A percentile compares a stretch with the other conserved stretches of the same genome.
These are phyloP conservation scores for Hippocampus mohnikei DNA, from an alignment of 2,113 vertebrate species.

Conservation along the genomic window DNA sequence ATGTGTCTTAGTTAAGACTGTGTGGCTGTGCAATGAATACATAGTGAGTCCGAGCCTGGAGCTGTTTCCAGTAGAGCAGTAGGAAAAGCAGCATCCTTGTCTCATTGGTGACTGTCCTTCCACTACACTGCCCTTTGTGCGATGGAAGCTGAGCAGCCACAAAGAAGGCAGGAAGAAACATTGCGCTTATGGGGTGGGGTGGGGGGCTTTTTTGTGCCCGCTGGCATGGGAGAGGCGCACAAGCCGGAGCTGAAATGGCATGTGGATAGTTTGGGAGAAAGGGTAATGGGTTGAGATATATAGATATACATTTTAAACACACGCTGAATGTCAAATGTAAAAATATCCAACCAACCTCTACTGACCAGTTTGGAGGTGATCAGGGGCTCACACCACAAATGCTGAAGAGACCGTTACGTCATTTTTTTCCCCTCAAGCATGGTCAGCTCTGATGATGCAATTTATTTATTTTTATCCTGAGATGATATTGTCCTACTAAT, in stretches of 20 bases:
- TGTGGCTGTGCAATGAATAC: slow-evolving; percentile 1
- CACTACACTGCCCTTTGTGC: slow-evolving; percentile 66
- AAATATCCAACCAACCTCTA: not conserved
- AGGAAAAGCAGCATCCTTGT: slow-evolving; percentile 42
- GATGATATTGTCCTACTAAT: not conserved
- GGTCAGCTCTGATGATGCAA: not conserved
- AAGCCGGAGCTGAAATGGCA: not conserved
- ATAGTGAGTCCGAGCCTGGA: not conserved
- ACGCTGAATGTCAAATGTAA: not conserved
- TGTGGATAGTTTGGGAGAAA: not conserved
- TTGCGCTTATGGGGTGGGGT: slow-evolving; percentile 20
- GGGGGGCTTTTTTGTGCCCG: slow-evolving; percentile 35
- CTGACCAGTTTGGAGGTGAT: not conserved
- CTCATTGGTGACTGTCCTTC: slow-evolving; percentile 47
- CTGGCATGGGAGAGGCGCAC: not conserved
- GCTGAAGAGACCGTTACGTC: not conserved
- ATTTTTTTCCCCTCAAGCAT: not conserved
- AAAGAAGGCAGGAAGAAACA: slow-evolving; percentile 54
- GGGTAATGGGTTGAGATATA: not conserved
- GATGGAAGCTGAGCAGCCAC: slow-evolving; percentile 64
- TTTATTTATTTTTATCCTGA: not conserved
- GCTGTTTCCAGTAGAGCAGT: slow-evolving; percentile 20
- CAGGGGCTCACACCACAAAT: not conserved
- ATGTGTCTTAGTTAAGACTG: not conserved
- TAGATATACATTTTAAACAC: not conserved